Evolutionary conservation across 2,888 invertebrate species (phyloP).

Genomic region (Brachypterus glaber): DNA sequence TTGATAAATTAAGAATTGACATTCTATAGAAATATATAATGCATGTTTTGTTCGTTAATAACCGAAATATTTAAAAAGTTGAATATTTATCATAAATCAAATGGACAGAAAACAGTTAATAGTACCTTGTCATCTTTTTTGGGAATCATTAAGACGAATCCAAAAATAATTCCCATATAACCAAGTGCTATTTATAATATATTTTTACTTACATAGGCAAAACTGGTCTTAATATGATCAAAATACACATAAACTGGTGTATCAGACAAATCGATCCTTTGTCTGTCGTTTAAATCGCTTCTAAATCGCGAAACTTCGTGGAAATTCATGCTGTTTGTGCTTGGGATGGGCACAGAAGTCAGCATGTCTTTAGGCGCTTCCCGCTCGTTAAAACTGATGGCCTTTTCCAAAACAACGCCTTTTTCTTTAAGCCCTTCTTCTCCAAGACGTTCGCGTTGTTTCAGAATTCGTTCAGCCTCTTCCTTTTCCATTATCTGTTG

Average conservation of each 20-base stretch:
- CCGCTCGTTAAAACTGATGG: constrained; percentile 67
- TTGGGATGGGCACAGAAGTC: constrained; percentile 65
- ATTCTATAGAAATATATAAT: too few species aligned
- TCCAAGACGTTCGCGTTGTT: constrained; percentile 56
- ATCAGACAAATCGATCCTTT: constrained; percentile 48
- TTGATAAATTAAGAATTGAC: too few species aligned
- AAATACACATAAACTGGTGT: constrained; percentile 68
- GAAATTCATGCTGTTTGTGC: constrained; percentile 61
- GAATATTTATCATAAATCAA: too few species aligned
- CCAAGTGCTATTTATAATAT: background rate
- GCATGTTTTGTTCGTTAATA: too few species aligned
- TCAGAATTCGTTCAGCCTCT: constrained; percentile 61
- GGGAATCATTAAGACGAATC: background rate
- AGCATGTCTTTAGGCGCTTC: constrained; percentile 63
- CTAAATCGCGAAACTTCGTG: constrained; percentile 45
- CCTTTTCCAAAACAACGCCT: constrained; percentile 51
- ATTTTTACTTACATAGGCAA: constrained; percentile 71
- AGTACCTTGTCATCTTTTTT: too few species aligned
- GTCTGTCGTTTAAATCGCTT: constrained; percentile 38
- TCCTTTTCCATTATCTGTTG: constrained; percentile 57
- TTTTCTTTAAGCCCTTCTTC: constrained; percentile 58
- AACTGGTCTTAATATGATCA: constrained; percentile 72
- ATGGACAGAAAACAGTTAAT: too few species aligned
- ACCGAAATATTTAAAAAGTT: too few species aligned
- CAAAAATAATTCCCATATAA: constrained; percentile 4